Conservation (phyloP, 1,140 invertebrate genomes). For the Cylas formicarius region DNA sequence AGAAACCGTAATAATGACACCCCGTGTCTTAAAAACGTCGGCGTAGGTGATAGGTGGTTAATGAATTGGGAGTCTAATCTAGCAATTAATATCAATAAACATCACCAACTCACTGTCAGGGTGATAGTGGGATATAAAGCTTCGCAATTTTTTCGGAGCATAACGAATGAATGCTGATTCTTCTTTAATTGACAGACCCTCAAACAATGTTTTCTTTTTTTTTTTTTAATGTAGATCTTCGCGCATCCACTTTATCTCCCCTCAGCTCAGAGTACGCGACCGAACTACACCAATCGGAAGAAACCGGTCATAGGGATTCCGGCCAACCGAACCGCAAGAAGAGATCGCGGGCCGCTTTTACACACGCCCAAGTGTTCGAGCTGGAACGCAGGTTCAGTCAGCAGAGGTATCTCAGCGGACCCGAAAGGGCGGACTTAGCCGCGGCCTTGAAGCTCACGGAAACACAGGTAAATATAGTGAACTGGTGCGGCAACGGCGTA, state of each 20-base stretch:
- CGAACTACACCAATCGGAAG: conserved; percentile 28
- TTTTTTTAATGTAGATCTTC: neutral
- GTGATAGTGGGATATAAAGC: no score
- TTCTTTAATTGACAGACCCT: neutral
- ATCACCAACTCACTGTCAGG: no score
- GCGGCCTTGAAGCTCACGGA: conserved; percentile 83
- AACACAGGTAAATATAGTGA: conserved; percentile 55
- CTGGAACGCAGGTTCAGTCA: conserved; percentile 89
- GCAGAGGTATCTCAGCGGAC: conserved; percentile 90
- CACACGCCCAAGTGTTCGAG: conserved; percentile 90
- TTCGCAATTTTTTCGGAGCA: no score
- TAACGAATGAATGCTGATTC: no score
- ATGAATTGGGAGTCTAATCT: no score
- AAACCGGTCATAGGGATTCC: conserved; percentile 24
- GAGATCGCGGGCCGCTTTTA: conserved; percentile 88
- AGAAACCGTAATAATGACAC: no score
- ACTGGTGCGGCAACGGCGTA: no score
- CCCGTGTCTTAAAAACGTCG: no score
- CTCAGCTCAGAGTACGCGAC: conserved; percentile 27
- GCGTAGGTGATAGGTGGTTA: no score
- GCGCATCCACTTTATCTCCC: conserved; percentile 20
- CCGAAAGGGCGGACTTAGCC: conserved; percentile 89
- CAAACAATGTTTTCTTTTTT: conserved; percentile 1
- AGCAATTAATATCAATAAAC: no score
- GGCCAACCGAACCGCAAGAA: conserved; percentile 68